Percentiles rank a stretch among this genome's conserved stretches.
These are phyloP conservation scores for Epinotia bilunana DNA, from an alignment of 2,888 invertebrate species.

Conservation along the genomic window DNA sequence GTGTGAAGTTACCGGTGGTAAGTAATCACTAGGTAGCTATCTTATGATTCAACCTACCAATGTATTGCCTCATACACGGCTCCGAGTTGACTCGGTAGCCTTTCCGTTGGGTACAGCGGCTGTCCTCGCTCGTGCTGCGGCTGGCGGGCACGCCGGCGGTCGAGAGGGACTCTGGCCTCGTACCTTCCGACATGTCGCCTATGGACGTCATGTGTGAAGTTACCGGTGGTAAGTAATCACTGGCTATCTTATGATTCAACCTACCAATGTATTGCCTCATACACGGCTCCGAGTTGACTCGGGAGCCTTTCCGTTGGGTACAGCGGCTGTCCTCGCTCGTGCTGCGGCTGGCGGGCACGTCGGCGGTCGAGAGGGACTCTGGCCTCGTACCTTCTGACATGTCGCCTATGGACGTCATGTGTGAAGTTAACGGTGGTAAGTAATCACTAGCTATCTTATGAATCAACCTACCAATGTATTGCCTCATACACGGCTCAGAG, in stretches of 20 bases:
- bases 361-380: conserved; percentile 92
- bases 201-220: conserved; percentile 99
- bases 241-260: conserved; percentile 86
- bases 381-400: conserved; percentile 96
- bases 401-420: too few species aligned
- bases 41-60: conserved; percentile 95
- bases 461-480: conserved; percentile 96
- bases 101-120: conserved; percentile 99
- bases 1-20: conserved; percentile 98
- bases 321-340: conserved; percentile 96
- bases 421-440: conserved; percentile 97
- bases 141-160: conserved; percentile 96
- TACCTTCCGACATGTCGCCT: conserved; percentile 96
- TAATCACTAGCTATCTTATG: conserved; percentile 25
- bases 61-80: conserved; percentile 97
- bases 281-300: conserved; percentile 85
- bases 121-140: conserved; percentile 97
- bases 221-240: conserved; percentile 90
- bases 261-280: conserved; percentile 97
- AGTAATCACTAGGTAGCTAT: conserved; percentile 51
- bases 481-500: conserved; percentile 97
- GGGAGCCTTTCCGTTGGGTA: too few species aligned
- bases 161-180: conserved; percentile 93
- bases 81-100: conserved; percentile 98
- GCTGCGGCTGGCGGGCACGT: conserved; percentile 95